Evolutionary conservation across 2,888 invertebrate genomes (phyloP).

Genomic region (Candidula unifasciata): DNA sequence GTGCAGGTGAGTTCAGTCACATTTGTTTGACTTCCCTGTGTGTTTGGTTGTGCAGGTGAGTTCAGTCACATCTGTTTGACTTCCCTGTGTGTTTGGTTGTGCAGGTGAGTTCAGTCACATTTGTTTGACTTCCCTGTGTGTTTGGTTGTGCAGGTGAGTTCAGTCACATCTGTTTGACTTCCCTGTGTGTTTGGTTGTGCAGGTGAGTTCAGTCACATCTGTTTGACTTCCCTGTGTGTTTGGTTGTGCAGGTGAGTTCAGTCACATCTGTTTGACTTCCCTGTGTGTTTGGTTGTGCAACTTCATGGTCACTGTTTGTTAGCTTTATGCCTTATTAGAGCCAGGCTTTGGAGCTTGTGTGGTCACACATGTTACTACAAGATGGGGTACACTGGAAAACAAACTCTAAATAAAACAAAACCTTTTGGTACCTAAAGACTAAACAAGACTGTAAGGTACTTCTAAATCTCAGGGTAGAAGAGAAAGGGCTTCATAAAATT

Average conservation of each 20-base stretch:
- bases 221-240: not conserved
- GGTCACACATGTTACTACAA: too few relatives aligned
- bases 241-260: not conserved
- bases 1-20: not conserved
- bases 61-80: not conserved
- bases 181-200: not conserved
- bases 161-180: not conserved
- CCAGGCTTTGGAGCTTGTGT: too few relatives aligned
- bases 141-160: conserved; percentile 1
- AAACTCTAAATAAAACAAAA: too few relatives aligned
- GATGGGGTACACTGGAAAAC: too few relatives aligned
- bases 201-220: not conserved
- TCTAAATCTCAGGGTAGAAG: too few relatives aligned
- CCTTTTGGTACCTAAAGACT: too few relatives aligned
- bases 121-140: not conserved
- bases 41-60: conserved; percentile 2
- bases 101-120: not conserved
- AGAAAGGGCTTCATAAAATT: too few relatives aligned
- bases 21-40: not conserved
- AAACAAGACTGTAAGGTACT: too few relatives aligned
- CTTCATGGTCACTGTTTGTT: too few relatives aligned
- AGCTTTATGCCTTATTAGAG: too few relatives aligned
- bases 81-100: not conserved
- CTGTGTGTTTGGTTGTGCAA: not conserved
- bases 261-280: not conserved